These are phyloP conservation scores for Adelognathus sp. DNA, from an alignment of 2,888 invertebrate species.

Conservation along the genomic window DNA sequence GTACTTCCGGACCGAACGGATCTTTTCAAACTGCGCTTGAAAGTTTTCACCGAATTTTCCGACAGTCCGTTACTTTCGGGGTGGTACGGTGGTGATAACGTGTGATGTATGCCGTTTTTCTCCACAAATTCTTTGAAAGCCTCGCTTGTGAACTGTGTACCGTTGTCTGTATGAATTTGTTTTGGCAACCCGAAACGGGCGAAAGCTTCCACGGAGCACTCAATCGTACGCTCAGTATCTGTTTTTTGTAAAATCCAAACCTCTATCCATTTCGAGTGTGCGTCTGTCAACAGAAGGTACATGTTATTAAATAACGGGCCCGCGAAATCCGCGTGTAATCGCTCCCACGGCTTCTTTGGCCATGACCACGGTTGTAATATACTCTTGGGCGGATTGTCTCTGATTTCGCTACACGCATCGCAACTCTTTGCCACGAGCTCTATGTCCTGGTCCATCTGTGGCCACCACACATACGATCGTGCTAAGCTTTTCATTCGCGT, in stretches of 20 bases:
- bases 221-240: not conserved
- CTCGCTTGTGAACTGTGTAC: constrained; percentile 19
- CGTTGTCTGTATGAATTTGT: constrained; percentile 36
- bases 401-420: constrained; percentile 24
- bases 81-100: constrained; percentile 48
- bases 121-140: constrained; percentile 25
- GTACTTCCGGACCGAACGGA: not conserved
- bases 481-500: constrained; percentile 46
- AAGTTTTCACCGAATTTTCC: constrained; percentile 43
- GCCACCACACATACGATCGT: constrained; percentile 48
- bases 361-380: constrained; percentile 37
- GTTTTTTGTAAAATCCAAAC: constrained; percentile 10
- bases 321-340: constrained; percentile 49
- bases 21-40: constrained; percentile 31
- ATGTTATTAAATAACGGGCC: constrained; percentile 27
- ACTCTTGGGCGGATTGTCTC: constrained; percentile 20
- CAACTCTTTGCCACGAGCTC: constrained; percentile 28
- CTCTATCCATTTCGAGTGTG: constrained; percentile 42
- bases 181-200: constrained; percentile 11
- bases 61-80: constrained; percentile 53
- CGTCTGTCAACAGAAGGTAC: constrained; percentile 33
- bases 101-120: constrained; percentile 47
- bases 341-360: constrained; percentile 28
- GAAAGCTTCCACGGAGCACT: constrained; percentile 14
- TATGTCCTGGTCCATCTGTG: constrained; percentile 44